A percentile compares a stretch with the other conserved stretches of the same genome.
Evolutionary conservation across 2,797 vertebrate genomes (phyloP).

Genomic region (Acanthopagrus latus): DNA sequence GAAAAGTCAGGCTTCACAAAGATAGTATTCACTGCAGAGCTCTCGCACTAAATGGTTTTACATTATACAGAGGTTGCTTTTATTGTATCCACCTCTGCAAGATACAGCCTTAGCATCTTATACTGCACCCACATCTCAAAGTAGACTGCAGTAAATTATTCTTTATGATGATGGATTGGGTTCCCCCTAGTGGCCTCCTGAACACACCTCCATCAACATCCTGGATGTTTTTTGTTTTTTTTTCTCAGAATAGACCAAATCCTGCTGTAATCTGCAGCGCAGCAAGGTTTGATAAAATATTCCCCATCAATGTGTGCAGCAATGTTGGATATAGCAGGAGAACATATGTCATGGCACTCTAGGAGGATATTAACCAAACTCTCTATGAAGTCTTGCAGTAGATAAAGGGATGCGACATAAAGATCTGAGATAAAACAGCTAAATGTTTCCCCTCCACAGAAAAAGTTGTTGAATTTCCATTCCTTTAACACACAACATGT

Average conservation of each 20-base stretch:
- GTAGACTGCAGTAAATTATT: conserved; percentile 50
- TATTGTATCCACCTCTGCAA: conserved; percentile 43
- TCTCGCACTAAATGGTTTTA: not conserved
- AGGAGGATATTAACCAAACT: not conserved
- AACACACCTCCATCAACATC: conserved; percentile 35
- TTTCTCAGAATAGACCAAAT: not conserved
- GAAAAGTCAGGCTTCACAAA: not conserved
- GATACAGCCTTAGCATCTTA: conserved; percentile 29
- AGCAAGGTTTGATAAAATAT: not conserved
- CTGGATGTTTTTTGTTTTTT: not conserved
- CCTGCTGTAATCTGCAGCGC: not conserved
- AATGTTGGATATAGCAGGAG: not conserved
- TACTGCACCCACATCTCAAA: conserved; percentile 45
- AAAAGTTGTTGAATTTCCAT: not conserved
- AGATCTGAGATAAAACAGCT: not conserved
- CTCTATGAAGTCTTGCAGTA: conserved; percentile 5
- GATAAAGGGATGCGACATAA: not conserved
- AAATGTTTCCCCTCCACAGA: not conserved
- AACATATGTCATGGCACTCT: not conserved
- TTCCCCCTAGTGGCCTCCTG: conserved; percentile 71
- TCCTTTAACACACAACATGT: not conserved
- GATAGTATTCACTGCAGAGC: not conserved
- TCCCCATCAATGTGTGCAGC: conserved; percentile 3
- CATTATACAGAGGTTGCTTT: conserved; percentile 6
- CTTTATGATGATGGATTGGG: conserved; percentile 56